A percentile compares a stretch with the other conserved stretches of the same genome.
These are phyloP conservation scores for Pyrochroa serraticornis DNA, from an alignment of 2,888 invertebrate species.

Conservation along the genomic window DNA sequence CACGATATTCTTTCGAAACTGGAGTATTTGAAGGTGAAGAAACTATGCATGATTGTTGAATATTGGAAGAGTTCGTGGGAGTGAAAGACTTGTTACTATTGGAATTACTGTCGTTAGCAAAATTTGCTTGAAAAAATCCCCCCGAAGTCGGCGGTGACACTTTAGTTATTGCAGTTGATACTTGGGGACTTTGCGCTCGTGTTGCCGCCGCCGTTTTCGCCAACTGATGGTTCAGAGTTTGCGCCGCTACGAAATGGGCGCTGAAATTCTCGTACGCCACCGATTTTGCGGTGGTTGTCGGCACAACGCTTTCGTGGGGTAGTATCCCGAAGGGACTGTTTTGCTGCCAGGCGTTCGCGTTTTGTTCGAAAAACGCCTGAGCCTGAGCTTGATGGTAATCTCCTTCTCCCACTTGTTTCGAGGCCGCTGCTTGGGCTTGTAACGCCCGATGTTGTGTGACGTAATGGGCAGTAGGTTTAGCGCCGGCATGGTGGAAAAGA, in stretches of 20 bases:
- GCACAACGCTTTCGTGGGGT: constrained; percentile 78
- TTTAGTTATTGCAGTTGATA: constrained; percentile 42
- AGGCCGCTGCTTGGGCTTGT: constrained; percentile 47
- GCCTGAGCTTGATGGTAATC: constrained; percentile 64
- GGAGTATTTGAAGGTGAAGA: constrained; percentile 66
- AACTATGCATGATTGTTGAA: constrained; percentile 76
- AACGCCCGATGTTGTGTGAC: constrained; percentile 71
- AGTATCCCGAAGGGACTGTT: constrained; percentile 79
- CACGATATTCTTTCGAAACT: constrained; percentile 67
- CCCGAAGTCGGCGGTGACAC: constrained; percentile 44
- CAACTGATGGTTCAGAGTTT: constrained; percentile 69
- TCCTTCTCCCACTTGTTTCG: constrained; percentile 47
- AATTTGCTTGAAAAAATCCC: constrained; percentile 69
- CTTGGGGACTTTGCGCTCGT: constrained; percentile 61
- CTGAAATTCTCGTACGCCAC: constrained; percentile 72
- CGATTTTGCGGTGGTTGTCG: constrained; percentile 60
- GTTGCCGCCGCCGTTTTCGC: constrained; percentile 66
- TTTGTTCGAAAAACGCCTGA: constrained; percentile 72
- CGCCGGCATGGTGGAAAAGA: constrained; percentile 74
- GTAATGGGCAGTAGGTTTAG: constrained; percentile 63
- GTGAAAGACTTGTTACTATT: constrained; percentile 47
- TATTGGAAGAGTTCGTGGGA: constrained; percentile 59
- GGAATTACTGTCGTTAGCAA: constrained; percentile 56
- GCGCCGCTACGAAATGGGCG: constrained; percentile 72
- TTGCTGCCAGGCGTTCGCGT: constrained; percentile 72